Conservation (phyloP, 2,888 invertebrate genomes). For the Ornithoptera alexandrae region DNA sequence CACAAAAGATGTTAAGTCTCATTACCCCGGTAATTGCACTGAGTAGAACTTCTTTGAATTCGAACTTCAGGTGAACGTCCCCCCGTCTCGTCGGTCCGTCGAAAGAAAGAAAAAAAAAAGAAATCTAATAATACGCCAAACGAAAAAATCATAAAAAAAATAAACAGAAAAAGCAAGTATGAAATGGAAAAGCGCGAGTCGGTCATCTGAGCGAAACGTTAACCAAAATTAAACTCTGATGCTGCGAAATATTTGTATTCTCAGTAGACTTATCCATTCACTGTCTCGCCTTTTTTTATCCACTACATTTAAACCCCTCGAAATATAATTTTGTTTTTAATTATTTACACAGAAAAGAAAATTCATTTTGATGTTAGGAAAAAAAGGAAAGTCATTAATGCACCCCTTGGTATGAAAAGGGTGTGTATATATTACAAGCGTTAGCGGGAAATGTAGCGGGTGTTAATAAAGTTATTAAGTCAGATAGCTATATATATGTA, state of each 20-base stretch:
- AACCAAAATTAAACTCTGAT: not conserved
- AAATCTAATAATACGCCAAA: not conserved
- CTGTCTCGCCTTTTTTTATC: too few relatives aligned
- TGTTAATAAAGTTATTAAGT: not conserved
- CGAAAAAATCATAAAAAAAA: not conserved
- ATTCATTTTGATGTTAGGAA: not conserved
- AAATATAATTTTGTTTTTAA: too few relatives aligned
- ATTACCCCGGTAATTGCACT: too few relatives aligned
- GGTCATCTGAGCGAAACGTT: not conserved
- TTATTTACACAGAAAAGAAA: not conserved
- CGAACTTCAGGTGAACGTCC: too few relatives aligned
- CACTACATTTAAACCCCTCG: too few relatives aligned
- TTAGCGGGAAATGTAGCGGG: not conserved
- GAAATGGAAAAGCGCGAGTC: not conserved
- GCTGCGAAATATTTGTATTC: slow-evolving; percentile 4
- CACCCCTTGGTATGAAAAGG: slow-evolving; percentile 8
- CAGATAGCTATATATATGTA: not conserved
- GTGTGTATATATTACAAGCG: not conserved
- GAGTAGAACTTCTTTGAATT: too few relatives aligned
- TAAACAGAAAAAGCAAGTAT: not conserved
- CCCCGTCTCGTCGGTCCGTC: too few relatives aligned
- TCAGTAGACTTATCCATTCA: too few relatives aligned
- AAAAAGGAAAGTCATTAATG: slow-evolving; percentile 13
- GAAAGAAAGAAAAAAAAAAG: too few relatives aligned
- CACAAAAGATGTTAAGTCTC: too few relatives aligned